Evolutionary conservation across 2,113 vertebrate genomes (phyloP), one percentile per base, ranked within the genome.

Genomic region (Ammospiza caudacuta): DNA sequence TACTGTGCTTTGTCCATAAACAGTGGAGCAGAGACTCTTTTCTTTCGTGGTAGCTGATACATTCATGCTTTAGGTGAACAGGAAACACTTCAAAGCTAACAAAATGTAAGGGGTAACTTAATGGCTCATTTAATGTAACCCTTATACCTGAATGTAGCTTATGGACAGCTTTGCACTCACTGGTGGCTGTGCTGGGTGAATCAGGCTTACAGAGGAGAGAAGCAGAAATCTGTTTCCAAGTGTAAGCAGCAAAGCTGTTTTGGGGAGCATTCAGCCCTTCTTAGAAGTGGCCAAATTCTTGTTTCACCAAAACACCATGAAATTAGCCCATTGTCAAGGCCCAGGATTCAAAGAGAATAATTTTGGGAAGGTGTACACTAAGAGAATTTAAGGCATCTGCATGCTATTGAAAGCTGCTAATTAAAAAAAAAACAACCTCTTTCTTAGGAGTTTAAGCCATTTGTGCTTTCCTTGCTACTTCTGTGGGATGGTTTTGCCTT

Each of bases 371-470:
- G 8, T 35, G 25, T 70, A 10, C 17, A 52, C 52, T 28, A 39
- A 46, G 79, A 25, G 49, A 44, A 13, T 4, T 54, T 75, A 19
- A 22, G 13, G 6, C 4, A 33, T 35, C 29, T 61, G 8, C 6
- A 19, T 67, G 27, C n/a, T 58, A 2, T 10, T 59, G 55, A 61
- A 95, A 95, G 9, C 22, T 70, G 37, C 55, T 67, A 5, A 52
- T 41, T 5, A 31, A 23, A 12, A 41, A 31, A 19, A 46, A 35
- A 18, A 12, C 12, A 27, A 0, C 33, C 27, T 55, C 0, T 1
- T 33, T 52, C 16, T 35, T 73, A 12, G 0, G 24, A 41, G 29
- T 72, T 91, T 18, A 59, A 22, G 29, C 62, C 0, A 0, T 29
- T 89, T 80, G 29, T 52, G n/a, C 17, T 74, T 86, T 54, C 22